A percentile compares a stretch with the other conserved stretches of the same genome.
phyloP scores from a whole-genome alignment of 2,888 invertebrate genomes.

The Drosophila imparisetae region DNA sequence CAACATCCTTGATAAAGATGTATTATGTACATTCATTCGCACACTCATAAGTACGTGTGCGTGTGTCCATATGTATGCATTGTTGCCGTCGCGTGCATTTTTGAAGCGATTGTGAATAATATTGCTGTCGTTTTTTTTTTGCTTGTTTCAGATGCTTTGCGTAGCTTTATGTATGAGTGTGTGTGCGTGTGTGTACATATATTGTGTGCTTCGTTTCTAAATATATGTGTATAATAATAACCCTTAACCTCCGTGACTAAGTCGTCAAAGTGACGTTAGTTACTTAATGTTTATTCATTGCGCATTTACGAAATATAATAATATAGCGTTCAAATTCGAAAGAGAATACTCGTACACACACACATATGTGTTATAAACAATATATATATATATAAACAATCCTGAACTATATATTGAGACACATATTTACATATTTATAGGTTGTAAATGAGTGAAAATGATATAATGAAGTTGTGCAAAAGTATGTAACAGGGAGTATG shows the following conservation, averaged over 20 bases:
- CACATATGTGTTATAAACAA: neutral
- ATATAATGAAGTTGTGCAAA: neutral
- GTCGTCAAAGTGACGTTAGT: neutral
- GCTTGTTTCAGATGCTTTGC: neutral
- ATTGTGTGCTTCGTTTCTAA: neutral
- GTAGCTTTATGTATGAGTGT: neutral
- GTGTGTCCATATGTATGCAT: neutral
- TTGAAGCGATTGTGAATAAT: neutral
- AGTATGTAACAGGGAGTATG: neutral
- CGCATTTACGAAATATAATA: neutral
- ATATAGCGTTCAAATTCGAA: neutral
- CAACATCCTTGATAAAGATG: constrained; percentile 1
- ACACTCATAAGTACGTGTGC: neutral
- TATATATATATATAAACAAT: neutral
- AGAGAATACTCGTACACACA: neutral
- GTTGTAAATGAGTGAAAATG: neutral
- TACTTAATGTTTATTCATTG: neutral
- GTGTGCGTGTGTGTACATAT: neutral
- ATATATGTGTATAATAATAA: neutral
- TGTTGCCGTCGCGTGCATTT: neutral
- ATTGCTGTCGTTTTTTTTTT: neutral
- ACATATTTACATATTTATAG: neutral
- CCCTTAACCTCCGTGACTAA: constrained; percentile 1
- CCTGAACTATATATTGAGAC: neutral
- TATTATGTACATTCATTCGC: neutral